These are phyloP conservation scores for Minunthozetes semirufus DNA, from an alignment of 2,888 invertebrate species.

Conservation along the genomic window DNA sequence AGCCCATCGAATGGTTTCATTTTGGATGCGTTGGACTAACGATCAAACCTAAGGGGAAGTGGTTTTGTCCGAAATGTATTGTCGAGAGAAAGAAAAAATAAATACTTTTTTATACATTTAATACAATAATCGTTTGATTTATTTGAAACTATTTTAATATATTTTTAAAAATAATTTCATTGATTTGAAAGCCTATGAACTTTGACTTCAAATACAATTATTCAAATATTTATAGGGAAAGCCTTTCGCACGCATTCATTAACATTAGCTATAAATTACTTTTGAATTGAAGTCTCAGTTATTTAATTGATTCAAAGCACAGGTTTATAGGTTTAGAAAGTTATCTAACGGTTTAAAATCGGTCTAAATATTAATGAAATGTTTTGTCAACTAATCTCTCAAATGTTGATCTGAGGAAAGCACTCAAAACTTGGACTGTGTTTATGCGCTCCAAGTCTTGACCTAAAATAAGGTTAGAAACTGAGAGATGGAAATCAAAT, in stretches of 20 bases:
- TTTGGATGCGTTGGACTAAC: slow-evolving; percentile 86
- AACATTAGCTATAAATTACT: neutral
- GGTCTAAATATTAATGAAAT: neutral
- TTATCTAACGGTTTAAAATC: neutral
- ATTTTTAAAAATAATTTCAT: neutral
- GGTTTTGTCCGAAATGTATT: slow-evolving; percentile 86
- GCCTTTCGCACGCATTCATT: neutral
- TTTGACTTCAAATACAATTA: neutral
- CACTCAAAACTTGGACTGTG: neutral
- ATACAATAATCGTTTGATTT: neutral
- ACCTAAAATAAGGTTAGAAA: slow-evolving; percentile 26
- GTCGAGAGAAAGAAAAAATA: slow-evolving; percentile 52
- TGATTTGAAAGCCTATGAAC: neutral
- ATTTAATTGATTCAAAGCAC: neutral
- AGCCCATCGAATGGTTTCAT: slow-evolving; percentile 89
- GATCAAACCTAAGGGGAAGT: slow-evolving; percentile 87
- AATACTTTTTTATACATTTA: neutral
- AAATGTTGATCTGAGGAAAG: neutral
- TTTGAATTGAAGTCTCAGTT: neutral
- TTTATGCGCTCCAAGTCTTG: slow-evolving; percentile 5
- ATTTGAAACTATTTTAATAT: neutral
- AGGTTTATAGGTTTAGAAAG: neutral
- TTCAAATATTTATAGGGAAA: neutral
- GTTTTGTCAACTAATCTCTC: neutral
- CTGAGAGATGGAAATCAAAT: slow-evolving; percentile 22